phyloP scores from a whole-genome alignment of 2,888 invertebrate genomes.

The Chrysina gloriosa region DNA sequence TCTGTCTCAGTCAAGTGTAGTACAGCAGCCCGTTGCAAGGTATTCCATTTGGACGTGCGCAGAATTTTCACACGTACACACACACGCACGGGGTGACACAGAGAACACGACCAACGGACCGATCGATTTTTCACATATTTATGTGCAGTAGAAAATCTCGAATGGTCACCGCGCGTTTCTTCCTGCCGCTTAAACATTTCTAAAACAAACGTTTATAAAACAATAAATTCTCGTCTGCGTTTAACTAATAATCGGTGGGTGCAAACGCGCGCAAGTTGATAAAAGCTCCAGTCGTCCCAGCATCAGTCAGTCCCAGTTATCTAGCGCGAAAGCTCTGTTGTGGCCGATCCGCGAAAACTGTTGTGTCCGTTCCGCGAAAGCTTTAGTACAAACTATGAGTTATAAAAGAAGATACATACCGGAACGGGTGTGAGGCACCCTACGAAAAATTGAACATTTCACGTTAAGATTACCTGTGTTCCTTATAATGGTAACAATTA shows the following conservation, averaged over 20 bases:
- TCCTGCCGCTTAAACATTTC: neutral
- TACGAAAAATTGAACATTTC: slow-evolving; percentile 28
- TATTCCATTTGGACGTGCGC: slow-evolving; percentile 34
- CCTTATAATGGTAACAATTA: slow-evolving; percentile 22
- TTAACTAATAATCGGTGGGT: neutral
- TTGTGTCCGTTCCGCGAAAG: neutral
- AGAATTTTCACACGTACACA: slow-evolving; percentile 30
- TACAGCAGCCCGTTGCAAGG: slow-evolving; percentile 31
- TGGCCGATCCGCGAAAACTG: neutral
- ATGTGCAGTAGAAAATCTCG: slow-evolving; percentile 17
- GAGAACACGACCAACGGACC: too few species aligned
- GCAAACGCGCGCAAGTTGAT: neutral
- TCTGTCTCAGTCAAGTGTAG: slow-evolving; percentile 36
- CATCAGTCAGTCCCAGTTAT: neutral
- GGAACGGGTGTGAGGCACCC: slow-evolving; percentile 51
- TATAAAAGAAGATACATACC: slow-evolving; percentile 62
- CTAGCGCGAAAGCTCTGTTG: neutral
- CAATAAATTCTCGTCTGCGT: neutral
- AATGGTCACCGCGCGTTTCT: slow-evolving; percentile 3
- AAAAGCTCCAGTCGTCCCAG: neutral
- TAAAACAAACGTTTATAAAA: neutral
- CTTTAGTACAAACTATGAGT: slow-evolving; percentile 53
- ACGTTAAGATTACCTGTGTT: neutral
- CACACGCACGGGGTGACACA: slow-evolving; percentile 13
- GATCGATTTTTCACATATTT: slow-evolving; percentile 38